Evolutionary conservation across 1,140 invertebrate species (phyloP), one percentile per base, ranked within the genome.

Genomic region (Yoshiicerus persimilis): DNA sequence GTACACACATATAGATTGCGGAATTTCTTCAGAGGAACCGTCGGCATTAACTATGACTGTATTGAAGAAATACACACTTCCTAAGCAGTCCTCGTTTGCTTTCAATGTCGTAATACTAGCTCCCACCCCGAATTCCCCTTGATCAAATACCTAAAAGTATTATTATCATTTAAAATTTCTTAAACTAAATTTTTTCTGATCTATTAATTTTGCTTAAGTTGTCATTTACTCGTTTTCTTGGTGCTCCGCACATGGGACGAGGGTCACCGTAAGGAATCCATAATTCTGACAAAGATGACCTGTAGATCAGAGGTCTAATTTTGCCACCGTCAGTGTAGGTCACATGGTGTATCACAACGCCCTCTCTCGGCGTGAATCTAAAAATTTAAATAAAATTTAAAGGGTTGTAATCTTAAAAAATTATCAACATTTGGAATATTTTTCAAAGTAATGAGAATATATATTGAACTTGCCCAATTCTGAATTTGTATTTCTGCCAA

Each of bases 241-340:
- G 56, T 3, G n/a, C n/a, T n/a, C 56, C 56, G 1, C 16, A n/a
- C 2, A 27, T 23, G 10, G 27, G 27, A 20, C 70, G 70, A 2
- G 70, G 70, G 32, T 77, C 70, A 16, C 70, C 70, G 10, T 36
- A 77, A 6, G 70, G 70, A 36, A 77, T n/a, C 30, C 27, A 32
- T 27, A 77, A 30, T 64, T 88, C 87, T 32, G 80, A 41, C 0
- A 88, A 11, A 8, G 87, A 6, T 2, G 77, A 27, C 36, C 87
- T 56, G 80, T 88, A 88, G 25, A 88, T 30, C 16, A 88, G 13
- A n/a, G 87, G 87, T 25, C 87, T 20, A 4, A 88, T 30, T 34
- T 36, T 84, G 3, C 62, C 62, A 3, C 4, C 8, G 30, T 77
- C 70, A 11, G 27, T 77, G 27, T 77, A 77, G 30, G 25, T 27